phyloP scores from a whole-genome alignment of 1,140 invertebrate species.

The Orussus abietinus region DNA sequence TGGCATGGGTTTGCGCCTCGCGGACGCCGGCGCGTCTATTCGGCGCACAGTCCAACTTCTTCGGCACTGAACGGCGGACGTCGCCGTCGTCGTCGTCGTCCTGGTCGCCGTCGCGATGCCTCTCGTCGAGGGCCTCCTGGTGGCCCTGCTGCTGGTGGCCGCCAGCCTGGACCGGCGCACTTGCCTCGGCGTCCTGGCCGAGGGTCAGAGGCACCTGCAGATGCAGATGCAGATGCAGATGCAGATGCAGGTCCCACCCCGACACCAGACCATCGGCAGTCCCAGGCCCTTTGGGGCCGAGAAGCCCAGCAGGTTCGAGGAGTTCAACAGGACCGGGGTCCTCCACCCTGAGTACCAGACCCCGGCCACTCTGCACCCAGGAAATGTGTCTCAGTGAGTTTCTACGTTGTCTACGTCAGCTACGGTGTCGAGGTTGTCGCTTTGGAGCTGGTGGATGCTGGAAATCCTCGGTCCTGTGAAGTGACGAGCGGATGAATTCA shows the following conservation, averaged over 20 bases:
- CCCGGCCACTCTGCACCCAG: conserved; percentile 40
- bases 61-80: conserved; percentile 39
- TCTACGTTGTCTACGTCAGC: too few species aligned
- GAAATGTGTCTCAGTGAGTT: conserved; percentile 49
- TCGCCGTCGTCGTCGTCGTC: conserved; percentile 10
- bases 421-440: too few species aligned
- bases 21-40: conserved; percentile 16
- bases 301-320: conserved; percentile 37
- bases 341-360: conserved; percentile 49
- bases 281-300: conserved; percentile 40
- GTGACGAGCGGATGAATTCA: too few species aligned
- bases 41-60: conserved; percentile 42
- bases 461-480: too few species aligned
- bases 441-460: too few species aligned
- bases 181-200: conserved; percentile 17
- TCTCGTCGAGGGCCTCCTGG: conserved; percentile 9
- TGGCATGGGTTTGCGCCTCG: conserved; percentile 10
- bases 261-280: conserved; percentile 26
- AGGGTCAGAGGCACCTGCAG: conserved; percentile 9
- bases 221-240: conserved; percentile 16
- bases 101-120: conserved; percentile 13
- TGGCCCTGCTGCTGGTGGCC: conserved; percentile 19
- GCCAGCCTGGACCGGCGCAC: conserved; percentile 18
- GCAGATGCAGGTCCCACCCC: too few species aligned
- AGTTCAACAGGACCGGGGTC: conserved; percentile 47